phyloP scores from a whole-genome alignment of 2,113 vertebrate genomes.

The Gavialis gangeticus region DNA sequence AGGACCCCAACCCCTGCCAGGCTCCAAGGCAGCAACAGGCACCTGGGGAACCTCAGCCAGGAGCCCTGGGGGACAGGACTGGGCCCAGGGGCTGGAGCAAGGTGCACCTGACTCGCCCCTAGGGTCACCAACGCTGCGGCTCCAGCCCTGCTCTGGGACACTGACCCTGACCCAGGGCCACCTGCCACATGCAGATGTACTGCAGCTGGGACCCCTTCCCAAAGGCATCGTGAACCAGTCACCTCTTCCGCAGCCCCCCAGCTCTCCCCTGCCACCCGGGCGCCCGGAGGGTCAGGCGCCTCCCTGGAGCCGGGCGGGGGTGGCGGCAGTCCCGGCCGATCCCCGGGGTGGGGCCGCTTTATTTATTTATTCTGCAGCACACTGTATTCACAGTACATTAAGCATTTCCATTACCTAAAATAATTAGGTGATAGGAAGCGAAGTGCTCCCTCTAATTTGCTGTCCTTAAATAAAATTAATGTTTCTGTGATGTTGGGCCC shows the following conservation, averaged over 20 bases:
- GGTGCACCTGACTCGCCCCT: too few relatives aligned
- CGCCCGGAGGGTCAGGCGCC: background rate
- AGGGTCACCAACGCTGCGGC: too few relatives aligned
- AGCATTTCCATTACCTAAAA: constrained; percentile 89
- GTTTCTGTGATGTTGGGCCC: constrained; percentile 80
- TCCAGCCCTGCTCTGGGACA: background rate
- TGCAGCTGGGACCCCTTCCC: too few relatives aligned
- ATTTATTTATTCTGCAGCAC: constrained; percentile 75
- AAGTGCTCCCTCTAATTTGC: constrained; percentile 83
- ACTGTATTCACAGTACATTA: constrained; percentile 87
- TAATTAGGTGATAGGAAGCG: constrained; percentile 87
- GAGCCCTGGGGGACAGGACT: too few relatives aligned
- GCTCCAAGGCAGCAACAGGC: background rate
- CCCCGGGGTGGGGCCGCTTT: constrained; percentile 53
- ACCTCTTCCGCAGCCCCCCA: too few relatives aligned
- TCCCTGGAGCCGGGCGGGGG: background rate
- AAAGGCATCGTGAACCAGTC: too few relatives aligned
- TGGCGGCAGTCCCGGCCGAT: background rate
- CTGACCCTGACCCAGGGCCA: too few relatives aligned
- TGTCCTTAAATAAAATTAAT: constrained; percentile 88
- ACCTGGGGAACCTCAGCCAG: background rate
- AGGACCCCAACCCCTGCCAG: background rate
- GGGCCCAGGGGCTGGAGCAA: too few relatives aligned
- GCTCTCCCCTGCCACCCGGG: too few relatives aligned
- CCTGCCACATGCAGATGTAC: too few relatives aligned